phyloP scores from a whole-genome alignment of 2,797 vertebrate genomes.

The Tragopan temminckii region DNA sequence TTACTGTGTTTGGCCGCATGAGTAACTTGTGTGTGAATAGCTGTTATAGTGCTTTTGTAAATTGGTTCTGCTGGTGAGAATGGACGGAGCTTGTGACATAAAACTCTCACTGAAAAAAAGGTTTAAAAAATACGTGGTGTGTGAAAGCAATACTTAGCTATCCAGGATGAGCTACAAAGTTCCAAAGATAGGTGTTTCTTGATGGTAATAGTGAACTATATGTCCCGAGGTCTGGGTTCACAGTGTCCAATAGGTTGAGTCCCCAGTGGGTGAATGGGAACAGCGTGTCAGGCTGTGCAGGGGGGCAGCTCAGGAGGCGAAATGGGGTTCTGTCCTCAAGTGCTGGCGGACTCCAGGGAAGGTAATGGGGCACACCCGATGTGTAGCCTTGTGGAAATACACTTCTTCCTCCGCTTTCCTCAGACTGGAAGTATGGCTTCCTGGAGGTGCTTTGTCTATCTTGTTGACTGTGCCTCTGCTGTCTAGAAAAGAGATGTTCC shows the following conservation, averaged over 20 bases:
- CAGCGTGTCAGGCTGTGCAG: neutral
- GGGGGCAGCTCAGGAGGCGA: neutral
- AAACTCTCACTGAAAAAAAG: slow-evolving; percentile 45
- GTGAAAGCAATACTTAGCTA: neutral
- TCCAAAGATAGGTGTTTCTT: neutral
- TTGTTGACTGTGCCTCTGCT: neutral
- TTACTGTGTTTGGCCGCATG: slow-evolving; percentile 38
- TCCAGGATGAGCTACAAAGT: neutral
- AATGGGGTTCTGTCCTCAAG: slow-evolving; percentile 14
- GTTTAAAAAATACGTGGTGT: slow-evolving; percentile 45
- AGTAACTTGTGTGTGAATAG: slow-evolving; percentile 40
- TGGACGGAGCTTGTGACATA: slow-evolving; percentile 52
- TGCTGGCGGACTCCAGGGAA: neutral
- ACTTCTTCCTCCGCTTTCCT: slow-evolving; percentile 13
- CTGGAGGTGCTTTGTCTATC: slow-evolving; percentile 54
- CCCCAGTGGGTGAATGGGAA: neutral
- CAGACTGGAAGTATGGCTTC: slow-evolving; percentile 22
- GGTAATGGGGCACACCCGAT: slow-evolving; percentile 31
- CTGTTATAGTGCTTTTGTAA: slow-evolving; percentile 57
- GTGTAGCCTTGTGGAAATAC: slow-evolving; percentile 43
- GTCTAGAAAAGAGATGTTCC: neutral
- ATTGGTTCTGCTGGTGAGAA: slow-evolving; percentile 72
- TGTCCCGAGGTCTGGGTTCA: neutral
- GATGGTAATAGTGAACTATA: neutral
- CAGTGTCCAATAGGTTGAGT: neutral